phyloP scores from a whole-genome alignment of 2,113 vertebrate species.

The Nematolebias whitei region DNA sequence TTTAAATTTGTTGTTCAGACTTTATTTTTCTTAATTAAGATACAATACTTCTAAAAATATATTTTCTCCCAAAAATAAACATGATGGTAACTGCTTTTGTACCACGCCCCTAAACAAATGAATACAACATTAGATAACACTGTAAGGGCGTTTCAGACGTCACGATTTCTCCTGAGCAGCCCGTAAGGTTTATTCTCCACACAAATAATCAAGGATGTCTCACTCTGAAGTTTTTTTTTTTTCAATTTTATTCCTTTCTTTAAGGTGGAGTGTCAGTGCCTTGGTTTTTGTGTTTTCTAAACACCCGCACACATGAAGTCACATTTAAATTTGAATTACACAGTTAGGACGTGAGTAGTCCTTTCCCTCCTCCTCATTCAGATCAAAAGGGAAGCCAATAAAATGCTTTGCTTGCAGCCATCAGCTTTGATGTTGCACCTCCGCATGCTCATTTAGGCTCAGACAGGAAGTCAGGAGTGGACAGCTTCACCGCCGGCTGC shows the following conservation, averaged over 20 bases:
- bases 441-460: constrained; percentile 61
- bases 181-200: constrained; percentile 13
- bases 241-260: constrained; percentile 27
- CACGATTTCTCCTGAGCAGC: neutral
- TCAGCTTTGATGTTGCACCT: constrained; percentile 78
- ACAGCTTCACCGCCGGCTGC: constrained; percentile 32
- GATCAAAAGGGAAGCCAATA: constrained; percentile 82
- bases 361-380: constrained; percentile 58
- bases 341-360: constrained; percentile 54
- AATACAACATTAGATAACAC: no score
- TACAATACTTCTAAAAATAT: no score
- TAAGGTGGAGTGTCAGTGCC: constrained; percentile 43
- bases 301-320: constrained; percentile 61
- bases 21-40: no score
- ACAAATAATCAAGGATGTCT: neutral
- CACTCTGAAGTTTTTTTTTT: constrained; percentile 62
- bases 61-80: no score
- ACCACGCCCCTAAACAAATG: no score
- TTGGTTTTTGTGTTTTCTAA: constrained; percentile 64
- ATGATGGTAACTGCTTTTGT: no score
- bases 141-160: neutral
- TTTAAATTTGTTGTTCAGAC: neutral
- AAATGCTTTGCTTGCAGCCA: constrained; percentile 72
- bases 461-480: constrained; percentile 51
- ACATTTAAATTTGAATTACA: constrained; percentile 74